Conservation (phyloP, 2,113 vertebrate species). For the Anoura caudifer region DNA sequence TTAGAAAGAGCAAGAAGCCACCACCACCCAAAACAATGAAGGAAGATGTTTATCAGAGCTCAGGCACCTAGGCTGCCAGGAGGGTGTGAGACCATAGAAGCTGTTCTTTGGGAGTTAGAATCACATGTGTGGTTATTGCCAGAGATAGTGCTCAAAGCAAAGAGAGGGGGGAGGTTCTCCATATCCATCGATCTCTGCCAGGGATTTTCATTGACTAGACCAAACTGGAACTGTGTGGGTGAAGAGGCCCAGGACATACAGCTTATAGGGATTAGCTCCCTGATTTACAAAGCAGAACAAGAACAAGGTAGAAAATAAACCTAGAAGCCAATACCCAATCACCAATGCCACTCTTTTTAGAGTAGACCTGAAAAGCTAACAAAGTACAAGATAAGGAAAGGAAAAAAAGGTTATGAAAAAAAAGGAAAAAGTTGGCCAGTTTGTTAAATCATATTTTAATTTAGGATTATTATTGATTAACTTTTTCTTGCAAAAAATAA, state of each 20-base stretch:
- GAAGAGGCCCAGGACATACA: not conserved
- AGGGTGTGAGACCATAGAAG: not conserved
- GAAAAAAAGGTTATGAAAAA: not conserved
- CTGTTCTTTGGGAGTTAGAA: not conserved
- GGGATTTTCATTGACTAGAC: not conserved
- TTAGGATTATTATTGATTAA: not conserved
- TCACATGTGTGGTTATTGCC: not conserved
- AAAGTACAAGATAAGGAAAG: not conserved
- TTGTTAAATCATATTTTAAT: not conserved
- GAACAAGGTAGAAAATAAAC: not conserved
- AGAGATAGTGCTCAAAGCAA: not conserved
- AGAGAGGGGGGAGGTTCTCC: not conserved
- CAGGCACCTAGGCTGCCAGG: not conserved
- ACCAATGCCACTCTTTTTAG: not conserved
- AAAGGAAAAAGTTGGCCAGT: not conserved
- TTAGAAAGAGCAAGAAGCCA: not conserved
- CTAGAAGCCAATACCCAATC: not conserved
- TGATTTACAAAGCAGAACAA: not conserved
- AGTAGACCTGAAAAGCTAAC: not conserved
- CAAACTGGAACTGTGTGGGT: not conserved
- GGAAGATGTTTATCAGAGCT: not conserved
- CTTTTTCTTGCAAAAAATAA: not conserved
- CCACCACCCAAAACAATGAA: not conserved
- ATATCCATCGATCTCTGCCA: not conserved
- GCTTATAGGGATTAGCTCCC: not conserved